Percentiles rank a stretch among this genome's conserved stretches.
Conservation (phyloP, 2,888 invertebrate genomes). For the Cataglyphis rosenhaueri region DNA sequence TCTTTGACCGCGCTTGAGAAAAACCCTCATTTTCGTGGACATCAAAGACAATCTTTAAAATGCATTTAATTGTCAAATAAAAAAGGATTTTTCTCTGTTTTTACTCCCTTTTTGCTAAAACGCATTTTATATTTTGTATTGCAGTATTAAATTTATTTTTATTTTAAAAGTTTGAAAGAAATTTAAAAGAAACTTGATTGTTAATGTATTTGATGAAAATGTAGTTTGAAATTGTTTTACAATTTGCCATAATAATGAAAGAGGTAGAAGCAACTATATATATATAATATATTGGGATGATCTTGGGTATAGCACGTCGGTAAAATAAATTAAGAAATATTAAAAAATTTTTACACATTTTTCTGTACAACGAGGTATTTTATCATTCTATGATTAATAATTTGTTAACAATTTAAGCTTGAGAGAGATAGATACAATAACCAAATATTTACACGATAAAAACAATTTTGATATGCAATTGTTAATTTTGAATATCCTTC, state of each 20-base stretch:
- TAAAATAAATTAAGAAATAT: not conserved
- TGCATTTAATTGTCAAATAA: conserved; percentile 36
- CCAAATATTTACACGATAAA: not conserved
- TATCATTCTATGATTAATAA: not conserved
- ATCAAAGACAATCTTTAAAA: conserved; percentile 41
- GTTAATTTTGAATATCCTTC: conserved; percentile 7
- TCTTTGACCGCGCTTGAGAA: conserved; percentile 11
- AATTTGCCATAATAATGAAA: not conserved
- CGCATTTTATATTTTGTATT: not conserved
- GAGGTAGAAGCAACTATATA: not conserved
- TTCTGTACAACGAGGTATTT: not conserved
- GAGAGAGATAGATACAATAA: too few relatives aligned
- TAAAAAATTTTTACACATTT: not conserved
- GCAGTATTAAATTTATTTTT: not conserved
- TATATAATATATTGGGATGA: not conserved
- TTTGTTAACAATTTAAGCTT: not conserved
- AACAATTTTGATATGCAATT: not conserved
- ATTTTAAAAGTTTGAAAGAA: not conserved
- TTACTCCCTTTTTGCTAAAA: not conserved
- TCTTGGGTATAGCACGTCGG: not conserved
- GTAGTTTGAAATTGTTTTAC: not conserved
- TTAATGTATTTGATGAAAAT: not conserved
- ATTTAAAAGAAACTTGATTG: not conserved
- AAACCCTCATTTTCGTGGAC: conserved; percentile 27
- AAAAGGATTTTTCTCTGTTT: not conserved